These are phyloP conservation scores for Trematomus loennbergii DNA, from an alignment of 2,113 vertebrate genomes.

Conservation along the genomic window DNA sequence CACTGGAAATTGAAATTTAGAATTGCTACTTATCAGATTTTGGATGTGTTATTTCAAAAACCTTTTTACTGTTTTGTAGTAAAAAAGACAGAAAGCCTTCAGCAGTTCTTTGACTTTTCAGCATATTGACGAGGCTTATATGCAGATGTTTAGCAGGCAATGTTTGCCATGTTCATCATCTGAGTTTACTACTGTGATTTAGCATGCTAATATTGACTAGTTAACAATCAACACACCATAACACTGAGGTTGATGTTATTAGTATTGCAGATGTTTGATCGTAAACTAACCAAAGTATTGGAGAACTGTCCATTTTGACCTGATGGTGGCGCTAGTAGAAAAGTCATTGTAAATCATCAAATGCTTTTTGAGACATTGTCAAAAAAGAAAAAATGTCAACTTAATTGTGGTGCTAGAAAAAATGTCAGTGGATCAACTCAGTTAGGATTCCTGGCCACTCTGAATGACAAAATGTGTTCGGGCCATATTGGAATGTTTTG, in stretches of 20 bases:
- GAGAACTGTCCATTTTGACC: background rate
- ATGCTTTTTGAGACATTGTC: background rate
- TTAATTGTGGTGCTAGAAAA: background rate
- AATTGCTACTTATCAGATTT: background rate
- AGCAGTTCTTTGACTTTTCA: background rate
- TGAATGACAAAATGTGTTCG: background rate
- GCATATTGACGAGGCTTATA: background rate
- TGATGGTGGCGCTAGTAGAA: background rate
- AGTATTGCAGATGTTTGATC: background rate
- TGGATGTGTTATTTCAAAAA: background rate
- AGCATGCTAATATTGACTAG: background rate
- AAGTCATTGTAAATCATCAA: background rate
- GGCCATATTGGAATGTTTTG: too few species aligned
- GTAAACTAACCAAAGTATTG: background rate
- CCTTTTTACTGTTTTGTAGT: background rate
- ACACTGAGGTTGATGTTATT: background rate
- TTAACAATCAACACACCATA: background rate
- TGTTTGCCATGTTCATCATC: background rate
- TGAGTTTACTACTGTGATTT: background rate
- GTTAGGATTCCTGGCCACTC: background rate
- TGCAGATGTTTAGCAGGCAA: background rate
- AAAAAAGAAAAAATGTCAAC: background rate
- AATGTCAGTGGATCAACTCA: background rate
- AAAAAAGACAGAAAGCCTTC: background rate
- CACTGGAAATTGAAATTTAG: conserved; percentile 20